Evolutionary conservation across 2,888 invertebrate species (phyloP).

Genomic region (Lepetodrilus schrolli): DNA sequence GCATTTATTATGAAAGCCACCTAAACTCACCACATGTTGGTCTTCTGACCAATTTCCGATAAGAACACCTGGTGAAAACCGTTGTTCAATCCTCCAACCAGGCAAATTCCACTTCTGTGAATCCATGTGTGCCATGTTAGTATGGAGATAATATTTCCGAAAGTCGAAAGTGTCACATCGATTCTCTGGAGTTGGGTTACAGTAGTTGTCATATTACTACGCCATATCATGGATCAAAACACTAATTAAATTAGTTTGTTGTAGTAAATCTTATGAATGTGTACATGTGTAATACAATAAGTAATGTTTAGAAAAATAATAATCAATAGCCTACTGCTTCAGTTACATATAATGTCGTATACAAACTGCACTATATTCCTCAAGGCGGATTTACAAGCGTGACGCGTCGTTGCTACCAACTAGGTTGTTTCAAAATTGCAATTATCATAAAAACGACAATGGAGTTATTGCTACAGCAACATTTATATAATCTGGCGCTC

Average conservation of each 20-base stretch:
- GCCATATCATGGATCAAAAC: not conserved
- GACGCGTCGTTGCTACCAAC: conserved; percentile 13
- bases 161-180: not conserved
- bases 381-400: not conserved
- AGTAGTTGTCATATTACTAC: not conserved
- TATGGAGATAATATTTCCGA: not conserved
- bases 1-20: not conserved
- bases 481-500: no score
- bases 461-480: not conserved
- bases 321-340: not conserved
- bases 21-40: conserved; percentile 61
- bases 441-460: not conserved
- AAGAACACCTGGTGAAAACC: conserved; percentile 68
- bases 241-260: not conserved
- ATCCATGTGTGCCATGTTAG: conserved; percentile 56
- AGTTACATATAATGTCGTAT: not conserved
- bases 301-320: not conserved
- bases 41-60: conserved; percentile 75
- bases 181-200: not conserved
- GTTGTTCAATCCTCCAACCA: conserved; percentile 73
- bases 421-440: not conserved
- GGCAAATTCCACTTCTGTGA: conserved; percentile 67
- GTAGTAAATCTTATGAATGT: not conserved
- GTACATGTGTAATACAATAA: not conserved
- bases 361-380: not conserved